Percentiles rank a stretch among this genome's conserved stretches.
These are phyloP conservation scores for Cacoxenus indagator DNA, from an alignment of 2,888 invertebrate genomes.

Conservation along the genomic window DNA sequence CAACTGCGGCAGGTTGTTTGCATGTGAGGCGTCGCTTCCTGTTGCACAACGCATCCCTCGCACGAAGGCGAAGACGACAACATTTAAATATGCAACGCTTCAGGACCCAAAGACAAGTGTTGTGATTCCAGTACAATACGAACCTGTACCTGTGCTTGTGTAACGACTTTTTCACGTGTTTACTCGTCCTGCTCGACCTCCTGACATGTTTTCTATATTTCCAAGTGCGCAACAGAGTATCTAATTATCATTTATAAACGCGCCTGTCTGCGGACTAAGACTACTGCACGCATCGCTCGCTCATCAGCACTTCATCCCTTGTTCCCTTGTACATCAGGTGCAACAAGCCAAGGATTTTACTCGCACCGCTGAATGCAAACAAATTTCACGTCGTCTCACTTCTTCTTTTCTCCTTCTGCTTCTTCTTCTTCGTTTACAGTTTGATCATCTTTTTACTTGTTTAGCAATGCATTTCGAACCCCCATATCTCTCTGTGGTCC, in stretches of 20 bases:
- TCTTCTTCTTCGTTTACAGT: constrained; percentile 35
- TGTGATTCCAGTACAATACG: constrained; percentile 52
- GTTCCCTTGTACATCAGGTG: background rate
- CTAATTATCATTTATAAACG: constrained; percentile 54
- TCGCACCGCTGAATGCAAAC: background rate
- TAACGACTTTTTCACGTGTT: constrained; percentile 31
- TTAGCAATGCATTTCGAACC: too few species aligned
- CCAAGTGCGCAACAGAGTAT: constrained; percentile 54
- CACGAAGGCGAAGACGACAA: constrained; percentile 31
- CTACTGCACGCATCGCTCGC: background rate
- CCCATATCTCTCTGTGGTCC: too few species aligned
- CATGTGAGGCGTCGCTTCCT: constrained; percentile 29
- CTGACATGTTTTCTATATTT: background rate
- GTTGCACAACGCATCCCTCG: constrained; percentile 35
- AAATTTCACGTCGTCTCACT: constrained; percentile 21
- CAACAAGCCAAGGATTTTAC: background rate
- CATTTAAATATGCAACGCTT: constrained; percentile 54
- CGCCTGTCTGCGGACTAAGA: constrained; percentile 26
- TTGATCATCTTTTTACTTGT: too few species aligned
- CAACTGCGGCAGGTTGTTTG: constrained; percentile 20
- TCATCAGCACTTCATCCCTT: background rate
- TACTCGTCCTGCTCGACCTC: background rate
- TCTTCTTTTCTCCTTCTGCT: background rate
- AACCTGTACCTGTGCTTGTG: background rate
- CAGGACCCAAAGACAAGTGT: constrained; percentile 15